Evolutionary conservation across 2,113 vertebrate genomes (phyloP), one percentile per base, ranked within the genome.

Genomic region (Barbus barbus): DNA sequence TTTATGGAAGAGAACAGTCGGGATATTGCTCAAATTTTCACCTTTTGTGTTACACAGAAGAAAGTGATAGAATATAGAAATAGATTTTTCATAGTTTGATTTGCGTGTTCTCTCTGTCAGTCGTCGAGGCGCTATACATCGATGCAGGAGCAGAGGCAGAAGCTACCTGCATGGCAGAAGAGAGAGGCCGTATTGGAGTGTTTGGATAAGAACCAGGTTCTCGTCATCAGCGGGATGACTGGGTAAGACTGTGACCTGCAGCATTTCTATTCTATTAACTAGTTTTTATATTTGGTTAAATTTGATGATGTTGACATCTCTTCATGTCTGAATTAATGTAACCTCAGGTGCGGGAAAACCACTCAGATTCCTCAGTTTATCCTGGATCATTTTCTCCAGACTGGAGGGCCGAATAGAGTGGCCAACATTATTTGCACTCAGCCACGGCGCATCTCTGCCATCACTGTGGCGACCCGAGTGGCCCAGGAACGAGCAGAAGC

Each of bases 321-420:
- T 78, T 81, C 1, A 14, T 65, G 13, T 51, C 16, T 61, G 22
- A 72, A 16, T 60, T 46, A 60, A 0, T 83, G 3, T 60, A 75
- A 78, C 4, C 76, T n/a, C 87, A 99, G 98, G 44, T 99, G 98
- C 91, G 98, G 98, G 63, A 99, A 99, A 89, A 99, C 98, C 33
- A 99, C 98, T 63, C 98, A 99, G 93, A 96, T 99, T 86, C 98
- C 98, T 88, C 98, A 99, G 90, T 99, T 99, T 90, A 97, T 99
- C 88, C 92, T 99, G 93, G 98, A 99, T 72, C 91, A 93, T 22
- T 95, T 97, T 1, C 87, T 99, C n/a, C 65, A 16, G 81, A 86
- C 82, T 4, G 96, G 96, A 4, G 90, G 93, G 4, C 90, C 94
- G 0, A 90, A 89, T 22, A 88, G 89, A 44, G 95, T 99, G 86